Evolutionary conservation across 2,888 invertebrate species (phyloP), one percentile per base, ranked within the genome.

Genomic region (Tyria jacobaeae): DNA sequence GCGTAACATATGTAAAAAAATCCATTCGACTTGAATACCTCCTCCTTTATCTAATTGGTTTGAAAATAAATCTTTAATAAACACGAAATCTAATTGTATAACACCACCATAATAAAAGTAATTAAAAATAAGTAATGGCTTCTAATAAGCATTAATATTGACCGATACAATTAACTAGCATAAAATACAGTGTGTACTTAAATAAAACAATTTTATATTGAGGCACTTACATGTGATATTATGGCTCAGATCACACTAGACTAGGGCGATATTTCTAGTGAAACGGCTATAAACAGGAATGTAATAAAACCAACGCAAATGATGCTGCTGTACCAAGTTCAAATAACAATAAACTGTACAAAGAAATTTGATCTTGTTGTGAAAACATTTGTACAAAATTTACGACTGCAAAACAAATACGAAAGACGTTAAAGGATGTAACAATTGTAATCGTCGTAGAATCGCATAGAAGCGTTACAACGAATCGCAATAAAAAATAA

Each of bases 401-500:
- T 75, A 73, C 65, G 65, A 77, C 69, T 67, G 51, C 66, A 77
- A 72, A 77, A 73, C 62, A 72, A 73, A 64, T 67, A 73, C 66
- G 37, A 41, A 15, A 25, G 25, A 70, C 66, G 62, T 68, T 64
- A 73, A 76, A 76, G 66, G 70, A 70, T 69, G 74, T 71, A 71
- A 75, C 65, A 70, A 69, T 78, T 80, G 79, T 84, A 84, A 85
- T 83, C 75, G 78, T 75, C 72, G 75, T 79, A 84, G 78, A 81
- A 82, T 79, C 71, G 69, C 34, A 39, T 39, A 48, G 44, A 31
- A 51, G 49, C 74, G 78, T 85, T 85, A 86, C 83, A 83, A 81
- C 76, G 76, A 79, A 77, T 77, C 68, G 78, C 81, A 84, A 87
- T 86, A 87, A 89, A 88, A 88, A 87, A 79, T 79, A 82, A 79